phyloP scores from a whole-genome alignment of 2,113 vertebrate genomes.

The Cryptotis parvus region DNA sequence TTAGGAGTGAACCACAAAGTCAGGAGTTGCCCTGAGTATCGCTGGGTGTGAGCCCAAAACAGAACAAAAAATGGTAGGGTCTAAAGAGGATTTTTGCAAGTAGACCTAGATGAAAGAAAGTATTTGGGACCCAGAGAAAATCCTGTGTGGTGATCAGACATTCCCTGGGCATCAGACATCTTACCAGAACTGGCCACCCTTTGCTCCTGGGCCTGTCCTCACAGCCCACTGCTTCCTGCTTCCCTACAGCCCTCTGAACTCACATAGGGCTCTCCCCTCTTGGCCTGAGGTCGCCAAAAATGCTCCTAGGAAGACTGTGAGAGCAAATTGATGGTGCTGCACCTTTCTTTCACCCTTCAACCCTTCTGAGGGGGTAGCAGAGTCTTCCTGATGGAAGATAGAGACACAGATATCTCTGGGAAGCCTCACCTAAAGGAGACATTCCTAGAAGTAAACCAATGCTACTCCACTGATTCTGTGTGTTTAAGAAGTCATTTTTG shows the following conservation, averaged over 20 bases:
- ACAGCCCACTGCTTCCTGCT: background rate
- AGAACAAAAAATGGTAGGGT: too few relatives aligned
- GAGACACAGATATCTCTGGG: background rate
- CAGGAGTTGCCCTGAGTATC: too few relatives aligned
- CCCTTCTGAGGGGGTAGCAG: background rate
- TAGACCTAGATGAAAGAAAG: background rate
- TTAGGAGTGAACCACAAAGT: too few relatives aligned
- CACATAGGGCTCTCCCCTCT: background rate
- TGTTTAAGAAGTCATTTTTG: constrained; percentile 7
- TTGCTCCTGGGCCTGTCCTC: background rate
- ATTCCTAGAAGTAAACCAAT: background rate
- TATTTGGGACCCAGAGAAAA: background rate
- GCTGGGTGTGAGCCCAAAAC: too few relatives aligned
- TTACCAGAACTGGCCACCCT: background rate
- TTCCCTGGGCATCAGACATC: background rate
- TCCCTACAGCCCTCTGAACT: background rate
- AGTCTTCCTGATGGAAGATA: background rate
- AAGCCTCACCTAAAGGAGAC: background rate
- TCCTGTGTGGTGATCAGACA: background rate
- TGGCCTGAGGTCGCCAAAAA: background rate
- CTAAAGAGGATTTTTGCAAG: background rate
- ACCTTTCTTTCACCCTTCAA: background rate
- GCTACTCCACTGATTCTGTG: background rate
- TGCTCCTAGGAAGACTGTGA: background rate
- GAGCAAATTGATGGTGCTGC: background rate